These are phyloP conservation scores for Ephialtes manifestator DNA, from an alignment of 2,888 invertebrate species.

Conservation along the genomic window DNA sequence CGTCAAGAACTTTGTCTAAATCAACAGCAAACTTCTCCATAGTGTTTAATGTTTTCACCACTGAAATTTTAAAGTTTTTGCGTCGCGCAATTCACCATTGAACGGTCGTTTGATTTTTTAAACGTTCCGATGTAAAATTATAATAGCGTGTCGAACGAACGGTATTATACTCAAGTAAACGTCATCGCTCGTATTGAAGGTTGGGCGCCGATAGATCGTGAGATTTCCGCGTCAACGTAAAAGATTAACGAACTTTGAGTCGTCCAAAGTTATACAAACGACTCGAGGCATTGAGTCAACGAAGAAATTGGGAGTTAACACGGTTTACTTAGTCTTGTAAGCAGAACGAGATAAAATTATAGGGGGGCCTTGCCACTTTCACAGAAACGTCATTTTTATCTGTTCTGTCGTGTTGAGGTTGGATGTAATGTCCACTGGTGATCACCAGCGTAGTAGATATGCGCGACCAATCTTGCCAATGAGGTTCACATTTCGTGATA, in stretches of 20 bases:
- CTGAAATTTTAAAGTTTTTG: slow-evolving; percentile 5
- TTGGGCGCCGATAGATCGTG: background rate
- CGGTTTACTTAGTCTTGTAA: background rate
- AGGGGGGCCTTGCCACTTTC: slow-evolving; percentile 18
- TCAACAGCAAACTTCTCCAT: slow-evolving; percentile 91
- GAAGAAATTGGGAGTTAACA: background rate
- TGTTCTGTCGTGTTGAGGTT: slow-evolving; percentile 34
- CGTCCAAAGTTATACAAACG: background rate
- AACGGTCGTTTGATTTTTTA: background rate
- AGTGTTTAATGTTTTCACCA: slow-evolving; percentile 4
- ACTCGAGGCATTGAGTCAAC: background rate
- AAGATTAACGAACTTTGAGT: background rate
- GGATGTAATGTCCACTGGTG: slow-evolving; percentile 1
- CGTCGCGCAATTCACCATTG: slow-evolving; percentile 1
- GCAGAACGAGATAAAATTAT: slow-evolving; percentile 2
- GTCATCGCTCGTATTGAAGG: slow-evolving; percentile 11
- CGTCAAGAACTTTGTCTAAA: slow-evolving; percentile 94
- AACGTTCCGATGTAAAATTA: background rate
- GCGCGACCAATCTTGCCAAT: background rate
- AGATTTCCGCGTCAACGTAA: background rate
- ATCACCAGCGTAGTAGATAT: background rate
- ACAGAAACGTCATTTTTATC: slow-evolving; percentile 45
- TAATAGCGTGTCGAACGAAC: background rate
- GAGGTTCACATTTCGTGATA: background rate
- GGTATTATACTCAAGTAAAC: slow-evolving; percentile 13